Conservation (phyloP, 2,888 invertebrate species). For the Zootermopsis nevadensis region DNA sequence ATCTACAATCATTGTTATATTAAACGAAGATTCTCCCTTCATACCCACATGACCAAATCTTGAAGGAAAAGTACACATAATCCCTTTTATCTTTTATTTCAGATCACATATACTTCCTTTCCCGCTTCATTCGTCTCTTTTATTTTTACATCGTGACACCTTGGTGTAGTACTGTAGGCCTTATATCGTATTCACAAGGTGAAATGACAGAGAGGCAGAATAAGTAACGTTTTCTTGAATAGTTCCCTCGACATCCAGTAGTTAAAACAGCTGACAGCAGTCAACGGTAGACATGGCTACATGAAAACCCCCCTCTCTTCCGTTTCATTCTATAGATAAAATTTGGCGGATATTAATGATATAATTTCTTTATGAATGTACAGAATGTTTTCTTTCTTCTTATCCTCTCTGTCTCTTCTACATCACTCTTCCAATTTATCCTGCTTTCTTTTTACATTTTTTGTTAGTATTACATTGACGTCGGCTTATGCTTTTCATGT, state of each 20-base stretch:
- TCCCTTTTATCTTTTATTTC: slow-evolving; percentile 23
- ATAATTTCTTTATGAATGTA: slow-evolving; percentile 46
- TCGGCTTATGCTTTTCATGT: slow-evolving; percentile 39
- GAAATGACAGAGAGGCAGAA: slow-evolving; percentile 6
- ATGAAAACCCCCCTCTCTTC: neutral
- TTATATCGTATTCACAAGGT: slow-evolving; percentile 20
- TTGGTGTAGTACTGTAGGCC: neutral
- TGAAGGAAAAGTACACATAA: neutral
- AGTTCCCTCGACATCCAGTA: slow-evolving; percentile 18
- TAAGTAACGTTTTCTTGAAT: slow-evolving; percentile 18
- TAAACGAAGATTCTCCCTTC: neutral
- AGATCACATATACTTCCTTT: slow-evolving; percentile 25
- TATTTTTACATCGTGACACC: slow-evolving; percentile 32
- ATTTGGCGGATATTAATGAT: slow-evolving; percentile 52
- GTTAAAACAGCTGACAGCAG: slow-evolving; percentile 33
- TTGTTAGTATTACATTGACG: slow-evolving; percentile 9
- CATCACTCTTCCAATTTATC: slow-evolving; percentile 9
- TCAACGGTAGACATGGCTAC: slow-evolving; percentile 22
- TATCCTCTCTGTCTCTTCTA: slow-evolving; percentile 4
- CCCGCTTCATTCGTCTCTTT: neutral
- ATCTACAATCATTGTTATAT: slow-evolving; percentile 28
- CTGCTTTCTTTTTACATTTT: neutral
- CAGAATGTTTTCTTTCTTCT: slow-evolving; percentile 33
- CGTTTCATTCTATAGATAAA: slow-evolving; percentile 39
- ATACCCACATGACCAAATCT: neutral